These are phyloP conservation scores for Zapus hudsonius DNA, from an alignment of 2,113 vertebrate species.

Conservation along the genomic window DNA sequence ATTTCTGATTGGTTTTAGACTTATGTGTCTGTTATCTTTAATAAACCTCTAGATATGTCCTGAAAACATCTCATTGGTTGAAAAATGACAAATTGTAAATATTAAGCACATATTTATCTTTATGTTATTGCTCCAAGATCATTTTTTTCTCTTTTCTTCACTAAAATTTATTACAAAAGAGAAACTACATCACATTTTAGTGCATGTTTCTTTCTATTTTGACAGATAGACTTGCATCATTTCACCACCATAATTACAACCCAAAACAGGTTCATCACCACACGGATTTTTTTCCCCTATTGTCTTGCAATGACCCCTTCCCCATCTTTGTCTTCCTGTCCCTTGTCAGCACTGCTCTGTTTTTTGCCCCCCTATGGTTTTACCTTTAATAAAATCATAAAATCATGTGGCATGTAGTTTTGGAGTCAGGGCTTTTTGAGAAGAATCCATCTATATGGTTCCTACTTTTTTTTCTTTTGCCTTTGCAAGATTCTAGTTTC, in stretches of 20 bases:
- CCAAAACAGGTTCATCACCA: neutral
- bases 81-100: conserved; percentile 33
- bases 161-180: too few relatives aligned
- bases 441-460: neutral
- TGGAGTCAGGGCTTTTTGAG: neutral
- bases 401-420: neutral
- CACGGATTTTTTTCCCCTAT: neutral
- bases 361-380: neutral
- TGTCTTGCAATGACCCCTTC: neutral
- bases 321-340: neutral
- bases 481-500: neutral
- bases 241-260: neutral
- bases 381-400: neutral
- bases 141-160: conserved; percentile 17
- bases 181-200: neutral
- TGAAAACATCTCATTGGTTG: conserved; percentile 16
- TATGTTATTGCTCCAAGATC: neutral
- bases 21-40: conserved; percentile 30
- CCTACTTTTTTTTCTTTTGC: neutral
- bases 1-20: conserved; percentile 41
- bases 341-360: neutral
- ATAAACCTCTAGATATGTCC: conserved; percentile 7
- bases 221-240: neutral
- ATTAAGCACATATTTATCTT: neutral
- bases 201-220: neutral